These are phyloP conservation scores for Melipona beecheii DNA, from an alignment of 2,888 invertebrate species.

Conservation along the genomic window DNA sequence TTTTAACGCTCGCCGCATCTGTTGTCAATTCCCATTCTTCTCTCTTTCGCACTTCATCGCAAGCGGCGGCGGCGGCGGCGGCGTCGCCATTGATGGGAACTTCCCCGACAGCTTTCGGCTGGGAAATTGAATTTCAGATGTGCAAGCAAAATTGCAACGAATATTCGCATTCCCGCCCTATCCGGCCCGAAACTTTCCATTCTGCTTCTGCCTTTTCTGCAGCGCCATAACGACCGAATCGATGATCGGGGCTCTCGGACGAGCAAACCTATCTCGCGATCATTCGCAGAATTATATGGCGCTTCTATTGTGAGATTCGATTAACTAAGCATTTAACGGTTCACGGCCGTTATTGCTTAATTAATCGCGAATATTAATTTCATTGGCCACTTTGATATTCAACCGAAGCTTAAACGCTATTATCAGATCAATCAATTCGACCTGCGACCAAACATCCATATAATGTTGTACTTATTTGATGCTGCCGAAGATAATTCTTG, in stretches of 20 bases:
- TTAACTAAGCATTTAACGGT: neutral
- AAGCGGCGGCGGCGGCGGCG: neutral
- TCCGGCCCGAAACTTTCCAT: slow-evolving; percentile 24
- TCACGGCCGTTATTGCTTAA: no score
- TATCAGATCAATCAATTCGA: neutral
- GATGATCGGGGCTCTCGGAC: neutral
- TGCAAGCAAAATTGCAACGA: slow-evolving; percentile 54
- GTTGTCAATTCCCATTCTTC: slow-evolving; percentile 68
- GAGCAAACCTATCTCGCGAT: neutral
- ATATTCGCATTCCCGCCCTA: slow-evolving; percentile 30
- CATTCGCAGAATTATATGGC: neutral
- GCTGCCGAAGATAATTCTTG: neutral
- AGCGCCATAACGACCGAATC: neutral
- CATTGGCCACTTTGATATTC: slow-evolving; percentile 4
- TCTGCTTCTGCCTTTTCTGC: neutral
- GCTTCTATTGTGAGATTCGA: neutral
- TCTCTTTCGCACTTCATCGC: slow-evolving; percentile 14
- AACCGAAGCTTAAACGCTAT: neutral
- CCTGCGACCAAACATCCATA: neutral
- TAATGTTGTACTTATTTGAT: no score
- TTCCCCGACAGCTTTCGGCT: slow-evolving; percentile 38
- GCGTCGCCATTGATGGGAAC: slow-evolving; percentile 43
- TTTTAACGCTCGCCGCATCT: slow-evolving; percentile 47
- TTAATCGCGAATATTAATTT: slow-evolving; percentile 14
- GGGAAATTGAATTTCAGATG: slow-evolving; percentile 60